Percentiles rank a stretch among this genome's conserved stretches.
Evolutionary conservation across 2,888 invertebrate species (phyloP).

Genomic region (Tachina grossa): DNA sequence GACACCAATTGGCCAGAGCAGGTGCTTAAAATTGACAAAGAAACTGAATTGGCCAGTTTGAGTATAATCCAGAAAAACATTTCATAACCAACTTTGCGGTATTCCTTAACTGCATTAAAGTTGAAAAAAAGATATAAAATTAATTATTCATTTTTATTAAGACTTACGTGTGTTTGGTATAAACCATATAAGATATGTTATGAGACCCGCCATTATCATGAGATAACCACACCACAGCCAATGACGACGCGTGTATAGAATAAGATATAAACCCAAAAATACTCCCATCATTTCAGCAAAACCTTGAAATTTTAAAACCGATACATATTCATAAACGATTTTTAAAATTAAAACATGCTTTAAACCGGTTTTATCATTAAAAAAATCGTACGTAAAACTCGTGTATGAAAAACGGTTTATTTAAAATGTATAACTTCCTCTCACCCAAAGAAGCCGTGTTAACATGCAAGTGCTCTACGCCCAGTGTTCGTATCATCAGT

Average conservation of each 20-base stretch:
- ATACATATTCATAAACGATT: no score
- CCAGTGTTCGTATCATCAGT: conserved; percentile 82
- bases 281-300: conserved; percentile 82
- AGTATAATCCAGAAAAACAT: conserved; percentile 80
- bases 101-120: conserved; percentile 73
- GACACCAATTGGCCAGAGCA: conserved; percentile 82
- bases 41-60: conserved; percentile 81
- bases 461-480: conserved; percentile 80
- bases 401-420: no score
- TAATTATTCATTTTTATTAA: background rate
- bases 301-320: conserved; percentile 70
- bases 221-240: conserved; percentile 81
- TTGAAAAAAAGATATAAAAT: background rate
- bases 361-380: background rate
- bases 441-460: conserved; percentile 82
- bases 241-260: conserved; percentile 80
- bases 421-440: background rate
- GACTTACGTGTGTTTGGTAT: conserved; percentile 78
- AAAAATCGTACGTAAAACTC: no score
- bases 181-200: conserved; percentile 80
- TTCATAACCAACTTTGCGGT: conserved; percentile 78
- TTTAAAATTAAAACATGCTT: no score
- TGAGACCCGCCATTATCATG: conserved; percentile 77
- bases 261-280: conserved; percentile 80
- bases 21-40: conserved; percentile 81